Conservation (phyloP, 2,888 invertebrate genomes). For the Furcula furcula region DNA sequence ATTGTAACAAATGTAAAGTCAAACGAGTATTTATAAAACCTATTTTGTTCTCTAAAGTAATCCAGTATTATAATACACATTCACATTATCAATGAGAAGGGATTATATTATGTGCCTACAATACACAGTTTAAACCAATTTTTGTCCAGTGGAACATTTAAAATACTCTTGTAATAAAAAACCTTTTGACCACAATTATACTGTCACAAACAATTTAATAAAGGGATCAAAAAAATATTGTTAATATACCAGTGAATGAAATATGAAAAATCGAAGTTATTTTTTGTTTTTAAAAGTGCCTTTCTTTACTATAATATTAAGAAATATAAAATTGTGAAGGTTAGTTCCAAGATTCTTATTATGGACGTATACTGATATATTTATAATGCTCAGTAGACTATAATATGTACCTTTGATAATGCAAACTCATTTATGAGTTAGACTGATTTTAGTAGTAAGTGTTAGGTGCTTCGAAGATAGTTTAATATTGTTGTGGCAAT, state of each 20-base stretch:
- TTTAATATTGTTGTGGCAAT: slow-evolving; percentile 45
- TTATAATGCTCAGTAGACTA: slow-evolving; percentile 64
- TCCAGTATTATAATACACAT: no score
- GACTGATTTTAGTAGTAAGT: slow-evolving; percentile 77
- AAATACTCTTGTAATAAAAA: no score
- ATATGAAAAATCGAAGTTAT: neutral
- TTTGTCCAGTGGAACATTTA: no score
- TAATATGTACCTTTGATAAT: slow-evolving; percentile 42
- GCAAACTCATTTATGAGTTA: slow-evolving; percentile 69
- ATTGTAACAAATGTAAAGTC: no score
- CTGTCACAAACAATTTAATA: no score
- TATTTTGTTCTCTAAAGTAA: no score
- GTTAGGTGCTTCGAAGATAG: slow-evolving; percentile 63
- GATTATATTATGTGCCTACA: no score
- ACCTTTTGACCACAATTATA: no score
- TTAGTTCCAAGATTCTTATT: slow-evolving; percentile 15
- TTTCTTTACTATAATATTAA: slow-evolving; percentile 18
- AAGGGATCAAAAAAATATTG: no score
- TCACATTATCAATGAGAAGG: no score
- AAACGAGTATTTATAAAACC: no score
- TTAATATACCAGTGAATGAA: neutral
- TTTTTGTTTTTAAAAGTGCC: slow-evolving; percentile 20
- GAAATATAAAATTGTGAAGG: slow-evolving; percentile 6
- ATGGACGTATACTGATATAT: slow-evolving; percentile 34
- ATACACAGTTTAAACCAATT: no score